Evolutionary conservation across 2,888 invertebrate species (phyloP), one percentile per base, ranked within the genome.

Genomic region (Thereva unica): DNA sequence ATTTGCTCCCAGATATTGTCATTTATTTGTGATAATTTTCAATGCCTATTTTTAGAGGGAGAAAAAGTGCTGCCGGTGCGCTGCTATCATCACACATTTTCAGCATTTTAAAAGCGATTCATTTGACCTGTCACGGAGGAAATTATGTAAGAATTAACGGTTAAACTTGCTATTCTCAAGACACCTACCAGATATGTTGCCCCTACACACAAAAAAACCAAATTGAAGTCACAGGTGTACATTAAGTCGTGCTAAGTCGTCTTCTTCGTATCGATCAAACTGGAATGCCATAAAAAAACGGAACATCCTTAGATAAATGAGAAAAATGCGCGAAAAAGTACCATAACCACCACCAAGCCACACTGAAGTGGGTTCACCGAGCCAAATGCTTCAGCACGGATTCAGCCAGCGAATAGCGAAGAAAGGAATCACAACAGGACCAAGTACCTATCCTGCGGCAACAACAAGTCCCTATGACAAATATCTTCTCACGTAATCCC

Each of bases 401-500:
- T 23, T 23, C 23, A 23, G 23, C 23, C 23, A 23, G 23, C 23
- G 23, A 23, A 23, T 23, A 47, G 41, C 47, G 37, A 23, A 12
- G 44, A 37, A 47, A 23, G 41, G 57, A 38, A 57, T 37, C 57
- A 45, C 57, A 47, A 37, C 1, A 47, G 37, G 12, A 37, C 8
- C 9, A 10, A 37, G 45, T 47, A 23, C 23, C 23, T 23, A 23
- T 23, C 37, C 23, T 37, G 57, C 44, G 12, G 50, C 56, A 56
- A 55, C 56, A 56, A 57, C 56, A 68, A 68, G 67, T 56, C 50
- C 45, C 64, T 64, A 64, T 68, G 67, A 68, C 67, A 68, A 68
- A 68, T 68, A 68, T 68, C 64, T 68, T 64, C 67, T 53, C 67
- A 68, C 64, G 67, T 68, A 68, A 68, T 68, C 64, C 64, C 56